Evolutionary conservation across 92 coral and sea anemone genomes (phyloP).

Genomic region (Isaurus tuberculatus): DNA sequence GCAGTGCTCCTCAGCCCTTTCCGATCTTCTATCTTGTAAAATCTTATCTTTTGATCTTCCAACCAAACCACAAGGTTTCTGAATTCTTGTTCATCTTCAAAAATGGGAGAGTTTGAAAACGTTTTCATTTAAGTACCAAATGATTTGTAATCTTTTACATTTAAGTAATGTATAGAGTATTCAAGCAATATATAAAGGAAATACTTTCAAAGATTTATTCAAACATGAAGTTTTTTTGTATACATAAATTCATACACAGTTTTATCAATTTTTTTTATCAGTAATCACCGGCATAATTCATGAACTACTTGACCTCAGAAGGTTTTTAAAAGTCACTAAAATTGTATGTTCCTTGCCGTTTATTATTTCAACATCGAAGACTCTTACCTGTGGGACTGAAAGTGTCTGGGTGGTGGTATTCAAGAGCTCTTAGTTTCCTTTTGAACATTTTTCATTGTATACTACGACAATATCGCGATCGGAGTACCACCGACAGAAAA

Average conservation of each 20-base stretch:
- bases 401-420: slow-evolving; percentile 86
- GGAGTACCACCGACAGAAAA: neutral
- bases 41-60: slow-evolving; percentile 90
- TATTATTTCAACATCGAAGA: too few relatives aligned
- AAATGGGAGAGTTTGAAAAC: neutral
- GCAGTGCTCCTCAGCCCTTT: slow-evolving; percentile 70
- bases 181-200: too few relatives aligned
- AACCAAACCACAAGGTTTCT: slow-evolving; percentile 91
- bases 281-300: too few relatives aligned
- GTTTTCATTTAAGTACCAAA: neutral
- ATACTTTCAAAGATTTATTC: too few relatives aligned
- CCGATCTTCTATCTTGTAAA: slow-evolving; percentile 90
- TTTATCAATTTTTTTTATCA: too few relatives aligned
- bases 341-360: neutral
- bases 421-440: slow-evolving; percentile 89
- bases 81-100: slow-evolving; percentile 83
- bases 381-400: slow-evolving; percentile 71
- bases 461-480: neutral
- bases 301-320: too few relatives aligned
- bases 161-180: too few relatives aligned
- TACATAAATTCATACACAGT: too few relatives aligned
- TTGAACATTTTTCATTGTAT: slow-evolving; percentile 67
- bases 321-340: too few relatives aligned
- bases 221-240: too few relatives aligned
- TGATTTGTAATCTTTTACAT: too few relatives aligned